Conservation (phyloP, 2,113 vertebrate genomes). For the Mesocricetus auratus region DNA sequence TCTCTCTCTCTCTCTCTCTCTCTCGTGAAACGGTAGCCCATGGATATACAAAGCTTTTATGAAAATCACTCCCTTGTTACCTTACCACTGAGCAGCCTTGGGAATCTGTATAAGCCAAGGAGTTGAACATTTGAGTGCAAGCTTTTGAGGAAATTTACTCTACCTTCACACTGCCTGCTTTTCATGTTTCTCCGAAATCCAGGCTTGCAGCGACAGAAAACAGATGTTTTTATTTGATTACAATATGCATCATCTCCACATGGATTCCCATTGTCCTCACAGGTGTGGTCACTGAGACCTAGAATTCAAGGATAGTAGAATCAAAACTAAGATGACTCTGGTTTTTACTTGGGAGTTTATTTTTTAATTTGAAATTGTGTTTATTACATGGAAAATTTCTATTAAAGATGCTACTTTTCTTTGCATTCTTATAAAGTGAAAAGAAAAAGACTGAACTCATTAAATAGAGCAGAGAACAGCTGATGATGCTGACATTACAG, state of each 20-base stretch:
- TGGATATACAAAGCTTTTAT: conserved; percentile 50
- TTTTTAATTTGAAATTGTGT: conserved; percentile 45
- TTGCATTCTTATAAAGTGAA: background rate
- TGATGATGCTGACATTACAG: background rate
- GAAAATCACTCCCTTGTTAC: conserved; percentile 66
- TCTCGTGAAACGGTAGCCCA: conserved; percentile 26
- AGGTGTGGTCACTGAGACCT: conserved; percentile 92
- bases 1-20: background rate
- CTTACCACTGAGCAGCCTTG: conserved; percentile 53
- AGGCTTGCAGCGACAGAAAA: conserved; percentile 94
- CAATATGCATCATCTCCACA: conserved; percentile 97
- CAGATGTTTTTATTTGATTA: conserved; percentile 93
- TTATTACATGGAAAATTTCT: conserved; percentile 43
- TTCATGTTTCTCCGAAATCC: conserved; percentile 95
- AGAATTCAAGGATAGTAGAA: conserved; percentile 74
- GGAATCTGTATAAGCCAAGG: conserved; percentile 57
- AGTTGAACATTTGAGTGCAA: conserved; percentile 76
- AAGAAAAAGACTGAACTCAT: background rate
- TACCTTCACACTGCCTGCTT: conserved; percentile 96
- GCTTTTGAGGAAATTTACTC: conserved; percentile 66
- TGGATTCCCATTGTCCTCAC: conserved; percentile 93
- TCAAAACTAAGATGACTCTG: conserved; percentile 37
- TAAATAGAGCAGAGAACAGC: conserved; percentile 25
- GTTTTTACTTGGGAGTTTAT: conserved; percentile 26
- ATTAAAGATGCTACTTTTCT: conserved; percentile 20